Base-by-base conservation (phyloP, 2,888 invertebrate genomes). In the Lamproptera curius region DNA sequence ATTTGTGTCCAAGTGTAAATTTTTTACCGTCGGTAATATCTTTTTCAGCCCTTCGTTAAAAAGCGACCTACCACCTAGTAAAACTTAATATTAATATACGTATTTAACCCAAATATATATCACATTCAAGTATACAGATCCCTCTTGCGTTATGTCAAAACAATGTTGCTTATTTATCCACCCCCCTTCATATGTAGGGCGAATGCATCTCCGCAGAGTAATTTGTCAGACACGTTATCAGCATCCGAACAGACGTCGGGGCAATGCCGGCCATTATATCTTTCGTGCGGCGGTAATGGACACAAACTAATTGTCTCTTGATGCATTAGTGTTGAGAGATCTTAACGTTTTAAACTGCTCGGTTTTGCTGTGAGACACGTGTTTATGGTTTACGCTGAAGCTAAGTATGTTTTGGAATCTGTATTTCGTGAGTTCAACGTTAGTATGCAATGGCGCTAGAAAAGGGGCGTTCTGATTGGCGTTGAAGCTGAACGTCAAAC, bases 141-240 rank as follows among this genome's bases (percentile, higher is more conserved):
- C 8, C 28, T 9, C n/a, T 28, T 2, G 10, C n/a, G 28, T 10
- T 10, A 28, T 28, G 28, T 6, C 10, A 2, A 10, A 10, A 2
- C 28, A 28, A 28, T 28, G n/a, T 28, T 28, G 28, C 11, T 17
- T 26, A 38, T 43, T 42, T 20, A 36, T 40, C 37, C 35, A 26
- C 35, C 43, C 38, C 16, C 50, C 46, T 31, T 42, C 16, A 23
- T 43, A 47, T 44, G 38, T 46, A 45, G 44, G 38, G 23, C 46
- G 39, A 33, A 38, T 48, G 40, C 46, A 39, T 52, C 58, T 61
- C 58, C 56, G 56, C 58, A 58, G 53, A 55, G 60, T 63, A 72
- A 75, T 76, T 75, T 73, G 70, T 74, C 67, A 70, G 67, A 63
- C 61, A 56, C 61, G 65, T 67, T 76, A 76, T 73, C 73, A 69